Evolutionary conservation across 2,797 vertebrate genomes (phyloP).

Genomic region (Muscicapa striata): DNA sequence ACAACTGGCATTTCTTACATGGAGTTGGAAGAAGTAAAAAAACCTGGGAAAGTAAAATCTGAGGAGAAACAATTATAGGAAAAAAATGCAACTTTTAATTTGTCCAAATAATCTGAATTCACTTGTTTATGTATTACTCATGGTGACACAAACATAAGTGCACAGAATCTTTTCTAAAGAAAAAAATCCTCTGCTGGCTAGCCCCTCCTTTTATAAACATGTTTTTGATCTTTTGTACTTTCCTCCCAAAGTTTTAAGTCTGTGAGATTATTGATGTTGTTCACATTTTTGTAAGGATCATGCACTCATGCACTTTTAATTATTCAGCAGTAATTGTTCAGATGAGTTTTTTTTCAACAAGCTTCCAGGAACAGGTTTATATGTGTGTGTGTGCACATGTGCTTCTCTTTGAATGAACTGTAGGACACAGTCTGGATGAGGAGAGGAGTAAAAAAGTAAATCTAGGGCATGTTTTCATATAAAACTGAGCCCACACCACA

Average conservation of each 20-base stretch:
- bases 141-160: background rate
- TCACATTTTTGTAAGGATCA: background rate
- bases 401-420: background rate
- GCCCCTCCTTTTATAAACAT: background rate
- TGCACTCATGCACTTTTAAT: background rate
- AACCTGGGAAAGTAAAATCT: background rate
- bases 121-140: background rate
- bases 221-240: background rate
- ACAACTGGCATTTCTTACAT: accelerated
- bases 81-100: background rate
- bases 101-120: background rate
- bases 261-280: background rate
- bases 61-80: background rate
- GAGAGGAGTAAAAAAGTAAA: background rate
- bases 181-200: background rate
- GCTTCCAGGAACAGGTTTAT: background rate
- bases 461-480: background rate
- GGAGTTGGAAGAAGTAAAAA: background rate
- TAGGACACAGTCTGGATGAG: background rate
- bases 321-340: background rate
- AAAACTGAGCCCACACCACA: background rate
- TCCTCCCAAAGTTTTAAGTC: background rate
- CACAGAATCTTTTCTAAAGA: background rate
- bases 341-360: background rate
- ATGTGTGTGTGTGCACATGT: too few species aligned